Evolutionary conservation across 1,140 invertebrate species (phyloP), one percentile per base, ranked within the genome.

Genomic region (Lutraria rhynchaena): DNA sequence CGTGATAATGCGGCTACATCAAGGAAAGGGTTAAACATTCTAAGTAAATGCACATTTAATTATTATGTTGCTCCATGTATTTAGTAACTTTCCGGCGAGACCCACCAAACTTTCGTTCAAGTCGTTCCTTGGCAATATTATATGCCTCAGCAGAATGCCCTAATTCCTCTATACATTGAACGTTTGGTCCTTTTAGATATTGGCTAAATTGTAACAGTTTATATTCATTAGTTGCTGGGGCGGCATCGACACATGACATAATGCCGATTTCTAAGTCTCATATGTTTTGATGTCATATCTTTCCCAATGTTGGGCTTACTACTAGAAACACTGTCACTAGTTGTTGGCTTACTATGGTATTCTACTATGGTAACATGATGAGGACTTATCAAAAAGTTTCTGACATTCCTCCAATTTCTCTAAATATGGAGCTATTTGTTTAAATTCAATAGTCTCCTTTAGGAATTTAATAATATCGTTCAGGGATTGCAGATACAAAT

Each of bases 41-140:
- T n/a, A n/a, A n/a, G n/a, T n/a, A n/a, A n/a, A n/a, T n/a, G n/a
- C n/a, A n/a, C 24, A 58, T 19, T 13, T 58, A 11, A 58, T 11
- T 27, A 13, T 22, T 9, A 58, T 9, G 55, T 58, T 13, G 11
- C 15, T 15, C 24, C 11, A 11, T 11, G n/a, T n/a, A n/a, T n/a
- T n/a, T n/a, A n/a, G n/a, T n/a, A n/a, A 70, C 13, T 29, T 70
- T 29, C 37, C 65, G 3, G 19, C 65, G 41, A 29, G 22, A n/a
- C 24, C 65, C 65, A 49, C 65, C 65, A 49, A 27, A 70, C 27
- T 70, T 70, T 49, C 65, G 22, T 51, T 70, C 65, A 24, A 70
- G 33, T 3, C 65, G 41, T 3, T 70, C 65, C 33, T 49, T 49
- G 3, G 65, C 65, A 19, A 44, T 44, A 19, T 24, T 19, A 29